Base-by-base conservation (phyloP, 2,797 vertebrate genomes). In the Novumbra hubbsi region DNA sequence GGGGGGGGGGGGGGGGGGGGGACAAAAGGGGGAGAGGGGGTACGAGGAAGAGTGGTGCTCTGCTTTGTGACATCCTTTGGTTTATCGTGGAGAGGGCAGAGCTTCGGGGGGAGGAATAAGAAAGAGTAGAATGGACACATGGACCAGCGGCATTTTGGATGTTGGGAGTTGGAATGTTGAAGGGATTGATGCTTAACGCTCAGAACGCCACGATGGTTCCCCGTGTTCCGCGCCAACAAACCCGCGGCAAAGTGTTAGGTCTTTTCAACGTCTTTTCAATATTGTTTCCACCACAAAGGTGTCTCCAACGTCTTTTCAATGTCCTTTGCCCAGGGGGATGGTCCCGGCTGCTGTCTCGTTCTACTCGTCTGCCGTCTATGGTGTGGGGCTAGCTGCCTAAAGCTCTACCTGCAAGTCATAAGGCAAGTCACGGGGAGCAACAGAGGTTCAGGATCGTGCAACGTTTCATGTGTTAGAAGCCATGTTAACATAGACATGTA, bases 21-120 rank as follows among this genome's bases (percentile, higher is more conserved):
- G 66, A 52, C 41, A 17, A 28, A 78, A 76, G 73, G 78, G 75
- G 85, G 73, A 69, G 66, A 30, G 12, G 72, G 38, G 73, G 75
- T 55, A 77, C 78, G 62, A 67, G 0, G 72, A 70, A 73, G 76
- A 76, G 67, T 73, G 75, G 70, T 83, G 66, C 77, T 83, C 75
- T 80, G 82, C 81, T 79, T 81, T 74, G 79, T 76, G 81, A 82
- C 83, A 85, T 90, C 88, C 91, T 93, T 93, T 92, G 91, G 90
- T 92, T 92, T 87, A 71, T 88, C 82, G 80, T 80, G 73, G 73
- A 75, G 72, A 57, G 55, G 66, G 72, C 28, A 57, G 55, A 48
- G 30, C 73, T 19, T 16, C 34, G 45, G 28, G 21, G 34, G 38
- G 24, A 12, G 66, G 70, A 79, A 41, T 34, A n/a, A 30, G 15